Conservation (phyloP, 2,888 invertebrate species). For the Eubasilissa splendida region DNA sequence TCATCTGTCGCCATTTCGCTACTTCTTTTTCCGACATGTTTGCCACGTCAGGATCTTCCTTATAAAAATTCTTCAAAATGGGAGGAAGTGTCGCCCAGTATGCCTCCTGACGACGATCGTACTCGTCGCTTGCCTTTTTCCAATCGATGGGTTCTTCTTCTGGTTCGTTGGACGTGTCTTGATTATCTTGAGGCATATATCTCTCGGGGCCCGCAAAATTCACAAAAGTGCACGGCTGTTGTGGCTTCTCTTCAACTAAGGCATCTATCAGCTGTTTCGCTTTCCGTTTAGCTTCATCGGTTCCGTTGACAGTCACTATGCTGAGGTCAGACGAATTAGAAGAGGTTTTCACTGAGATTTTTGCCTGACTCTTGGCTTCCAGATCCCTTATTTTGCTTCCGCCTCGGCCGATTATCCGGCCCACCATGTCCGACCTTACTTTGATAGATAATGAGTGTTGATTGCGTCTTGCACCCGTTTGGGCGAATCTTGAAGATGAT, state of each 20-base stretch:
- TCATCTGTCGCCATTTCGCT: slow-evolving; percentile 74
- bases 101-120: slow-evolving; percentile 71
- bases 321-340: slow-evolving; percentile 63
- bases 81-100: slow-evolving; percentile 79
- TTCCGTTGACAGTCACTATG: slow-evolving; percentile 70
- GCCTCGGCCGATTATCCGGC: slow-evolving; percentile 81
- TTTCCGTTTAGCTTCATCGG: slow-evolving; percentile 68
- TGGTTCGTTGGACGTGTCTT: slow-evolving; percentile 61
- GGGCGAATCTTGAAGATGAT: neutral
- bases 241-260: slow-evolving; percentile 61
- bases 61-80: slow-evolving; percentile 87
- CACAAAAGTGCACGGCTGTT: neutral
- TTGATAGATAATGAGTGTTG: slow-evolving; percentile 12
- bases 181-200: slow-evolving; percentile 39
- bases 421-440: slow-evolving; percentile 62
- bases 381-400: slow-evolving; percentile 90
- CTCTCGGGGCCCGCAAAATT: slow-evolving; percentile 20
- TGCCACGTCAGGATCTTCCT: slow-evolving; percentile 81
- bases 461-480: neutral
- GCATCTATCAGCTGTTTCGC: slow-evolving; percentile 67
- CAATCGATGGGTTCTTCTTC: slow-evolving; percentile 71
- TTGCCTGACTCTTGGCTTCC: slow-evolving; percentile 80
- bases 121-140: slow-evolving; percentile 71
- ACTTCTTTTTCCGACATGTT: slow-evolving; percentile 78
- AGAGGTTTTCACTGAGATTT: slow-evolving; percentile 76